A percentile compares a stretch with the other conserved stretches of the same genome.
phyloP scores from a whole-genome alignment of 35 echinoderm and acorn worm species.

The Lytechinus variegatus region DNA sequence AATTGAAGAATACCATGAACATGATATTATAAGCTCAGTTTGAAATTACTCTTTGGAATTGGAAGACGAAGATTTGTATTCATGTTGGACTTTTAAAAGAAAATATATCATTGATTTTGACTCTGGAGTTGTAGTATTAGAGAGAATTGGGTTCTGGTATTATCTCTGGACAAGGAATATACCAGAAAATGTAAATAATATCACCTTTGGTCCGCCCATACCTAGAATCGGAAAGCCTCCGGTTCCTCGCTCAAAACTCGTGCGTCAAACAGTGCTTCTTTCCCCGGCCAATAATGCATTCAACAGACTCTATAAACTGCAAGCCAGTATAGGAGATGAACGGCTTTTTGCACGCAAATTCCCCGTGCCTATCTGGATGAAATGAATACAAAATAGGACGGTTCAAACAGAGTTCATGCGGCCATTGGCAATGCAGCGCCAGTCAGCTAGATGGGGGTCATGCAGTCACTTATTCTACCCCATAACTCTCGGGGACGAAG shows the following conservation, averaged over 20 bases:
- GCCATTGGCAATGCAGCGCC: conserved; percentile 6
- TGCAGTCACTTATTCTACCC: background rate
- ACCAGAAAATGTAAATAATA: background rate
- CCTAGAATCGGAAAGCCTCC: background rate
- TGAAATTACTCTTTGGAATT: no score
- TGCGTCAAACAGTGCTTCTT: background rate
- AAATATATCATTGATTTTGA: no score
- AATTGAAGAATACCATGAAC: no score
- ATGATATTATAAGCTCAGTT: no score
- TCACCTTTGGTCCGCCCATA: background rate
- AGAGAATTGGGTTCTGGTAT: no score
- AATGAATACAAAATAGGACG: conserved; percentile 43
- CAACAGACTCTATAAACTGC: conserved; percentile 9
- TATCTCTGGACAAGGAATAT: background rate
- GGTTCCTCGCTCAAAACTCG: background rate
- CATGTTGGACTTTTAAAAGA: no score
- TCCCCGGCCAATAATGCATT: background rate
- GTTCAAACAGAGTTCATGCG: conserved; percentile 8
- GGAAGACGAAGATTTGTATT: no score
- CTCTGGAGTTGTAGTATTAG: no score
- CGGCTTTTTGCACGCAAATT: conserved; percentile 16
- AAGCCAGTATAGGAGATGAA: background rate
- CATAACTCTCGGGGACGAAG: background rate
- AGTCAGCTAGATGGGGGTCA: background rate
- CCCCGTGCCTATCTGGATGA: background rate